A percentile compares a stretch with the other conserved stretches of the same genome.
phyloP scores from a whole-genome alignment of 2,888 invertebrate species.

The Archips crataeganus region DNA sequence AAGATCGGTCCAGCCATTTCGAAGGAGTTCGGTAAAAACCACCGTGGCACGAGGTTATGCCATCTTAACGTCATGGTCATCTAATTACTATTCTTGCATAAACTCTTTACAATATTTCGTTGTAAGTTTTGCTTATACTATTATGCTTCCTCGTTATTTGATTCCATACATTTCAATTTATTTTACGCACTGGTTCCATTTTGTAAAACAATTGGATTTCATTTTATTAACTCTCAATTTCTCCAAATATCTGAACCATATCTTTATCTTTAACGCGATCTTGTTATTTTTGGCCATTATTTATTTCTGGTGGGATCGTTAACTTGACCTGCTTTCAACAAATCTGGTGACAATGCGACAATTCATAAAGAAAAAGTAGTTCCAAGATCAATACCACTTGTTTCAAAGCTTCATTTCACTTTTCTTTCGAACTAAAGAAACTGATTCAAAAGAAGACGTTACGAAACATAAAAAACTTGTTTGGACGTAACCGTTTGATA shows the following conservation, averaged over 20 bases:
- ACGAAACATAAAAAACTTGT: slow-evolving; percentile 36
- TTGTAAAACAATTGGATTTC: neutral
- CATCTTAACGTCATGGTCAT: no score
- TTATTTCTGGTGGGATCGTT: neutral
- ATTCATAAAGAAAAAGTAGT: slow-evolving; percentile 30
- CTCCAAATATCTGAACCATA: neutral
- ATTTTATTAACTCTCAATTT: neutral
- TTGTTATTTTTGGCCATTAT: neutral
- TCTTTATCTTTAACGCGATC: neutral
- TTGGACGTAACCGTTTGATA: slow-evolving; percentile 33
- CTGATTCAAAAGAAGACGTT: slow-evolving; percentile 32
- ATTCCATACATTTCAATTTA: no score
- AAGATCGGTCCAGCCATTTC: no score
- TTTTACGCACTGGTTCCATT: no score
- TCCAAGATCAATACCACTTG: slow-evolving; percentile 36
- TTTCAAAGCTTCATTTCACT: slow-evolving; percentile 34
- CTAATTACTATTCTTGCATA: no score
- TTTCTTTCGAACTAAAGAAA: slow-evolving; percentile 33
- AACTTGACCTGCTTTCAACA: slow-evolving; percentile 10
- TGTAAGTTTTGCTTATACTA: no score
- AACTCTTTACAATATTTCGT: no score
- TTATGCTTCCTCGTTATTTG: no score
- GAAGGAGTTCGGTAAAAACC: no score
- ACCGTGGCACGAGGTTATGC: no score
- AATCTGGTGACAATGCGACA: neutral